phyloP scores from a whole-genome alignment of 2,888 invertebrate species.

The Tachystola acroxantha region DNA sequence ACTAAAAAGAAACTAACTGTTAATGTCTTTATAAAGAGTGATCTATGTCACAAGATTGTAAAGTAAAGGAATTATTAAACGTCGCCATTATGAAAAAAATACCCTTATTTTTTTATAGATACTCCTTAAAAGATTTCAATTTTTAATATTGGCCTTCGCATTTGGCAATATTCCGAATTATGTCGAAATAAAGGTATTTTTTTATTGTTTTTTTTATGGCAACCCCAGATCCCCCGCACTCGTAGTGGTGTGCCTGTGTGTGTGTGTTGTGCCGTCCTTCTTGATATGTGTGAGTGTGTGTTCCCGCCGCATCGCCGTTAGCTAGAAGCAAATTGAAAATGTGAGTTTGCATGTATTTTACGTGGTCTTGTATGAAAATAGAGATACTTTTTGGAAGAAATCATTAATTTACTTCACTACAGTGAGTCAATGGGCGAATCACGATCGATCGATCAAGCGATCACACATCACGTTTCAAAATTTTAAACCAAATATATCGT shows the following conservation, averaged over 20 bases:
- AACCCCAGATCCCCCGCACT: conserved; percentile 48
- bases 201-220: conserved; percentile 45
- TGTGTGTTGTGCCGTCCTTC: conserved; percentile 67
- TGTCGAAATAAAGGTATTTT: not conserved
- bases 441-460: too few species aligned
- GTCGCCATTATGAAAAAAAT: conserved; percentile 55
- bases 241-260: conserved; percentile 65
- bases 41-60: conserved; percentile 66
- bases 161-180: not conserved
- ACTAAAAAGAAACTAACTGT: conserved; percentile 61
- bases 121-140: conserved; percentile 3
- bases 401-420: too few species aligned
- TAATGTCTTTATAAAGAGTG: conserved; percentile 76
- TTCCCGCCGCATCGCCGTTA: conserved; percentile 66
- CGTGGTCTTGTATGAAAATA: conserved; percentile 10
- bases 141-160: not conserved
- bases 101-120: conserved; percentile 12
- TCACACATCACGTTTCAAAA: too few species aligned
- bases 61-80: conserved; percentile 65
- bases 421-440: too few species aligned
- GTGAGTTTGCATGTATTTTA: conserved; percentile 53
- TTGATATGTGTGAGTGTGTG: conserved; percentile 76
- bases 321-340: conserved; percentile 70
- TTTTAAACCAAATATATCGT: too few species aligned
- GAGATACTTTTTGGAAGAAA: not conserved